These are phyloP conservation scores for Nowickia ferox DNA, from an alignment of 2,888 invertebrate species.

Conservation along the genomic window DNA sequence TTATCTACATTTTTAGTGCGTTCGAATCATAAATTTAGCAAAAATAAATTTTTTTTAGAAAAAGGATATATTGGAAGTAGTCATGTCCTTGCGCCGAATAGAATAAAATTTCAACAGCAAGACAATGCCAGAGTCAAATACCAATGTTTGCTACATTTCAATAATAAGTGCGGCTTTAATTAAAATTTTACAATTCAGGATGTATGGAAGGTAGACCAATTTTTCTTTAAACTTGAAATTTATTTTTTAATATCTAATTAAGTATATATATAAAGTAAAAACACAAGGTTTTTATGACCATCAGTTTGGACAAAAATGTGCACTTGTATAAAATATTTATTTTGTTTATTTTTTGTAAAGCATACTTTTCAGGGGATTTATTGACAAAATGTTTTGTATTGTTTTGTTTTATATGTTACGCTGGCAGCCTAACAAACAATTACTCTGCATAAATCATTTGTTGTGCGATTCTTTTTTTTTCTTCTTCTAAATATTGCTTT, in stretches of 20 bases:
- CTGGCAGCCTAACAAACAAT: slow-evolving; percentile 33
- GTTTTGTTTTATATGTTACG: neutral
- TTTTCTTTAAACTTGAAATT: no score
- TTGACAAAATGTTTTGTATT: slow-evolving; percentile 4
- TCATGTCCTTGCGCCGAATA: no score
- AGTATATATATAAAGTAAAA: no score
- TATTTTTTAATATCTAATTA: no score
- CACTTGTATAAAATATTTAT: neutral
- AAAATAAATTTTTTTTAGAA: neutral
- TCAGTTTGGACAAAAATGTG: neutral
- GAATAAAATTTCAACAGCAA: no score
- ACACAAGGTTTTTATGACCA: neutral
- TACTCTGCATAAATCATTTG: slow-evolving; percentile 34
- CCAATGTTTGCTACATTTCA: no score
- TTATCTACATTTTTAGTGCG: no score
- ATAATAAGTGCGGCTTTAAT: no score
- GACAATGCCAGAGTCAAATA: neutral
- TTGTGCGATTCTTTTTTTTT: neutral
- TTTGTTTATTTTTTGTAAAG: neutral
- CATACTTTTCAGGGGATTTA: slow-evolving; percentile 43
- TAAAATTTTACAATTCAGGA: no score
- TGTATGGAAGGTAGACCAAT: no score
- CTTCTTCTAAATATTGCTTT: slow-evolving; percentile 8
- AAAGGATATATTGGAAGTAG: no score
- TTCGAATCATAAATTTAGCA: neutral